phyloP scores from a whole-genome alignment of 1,140 invertebrate species.

The Eupristina koningsbergeri region DNA sequence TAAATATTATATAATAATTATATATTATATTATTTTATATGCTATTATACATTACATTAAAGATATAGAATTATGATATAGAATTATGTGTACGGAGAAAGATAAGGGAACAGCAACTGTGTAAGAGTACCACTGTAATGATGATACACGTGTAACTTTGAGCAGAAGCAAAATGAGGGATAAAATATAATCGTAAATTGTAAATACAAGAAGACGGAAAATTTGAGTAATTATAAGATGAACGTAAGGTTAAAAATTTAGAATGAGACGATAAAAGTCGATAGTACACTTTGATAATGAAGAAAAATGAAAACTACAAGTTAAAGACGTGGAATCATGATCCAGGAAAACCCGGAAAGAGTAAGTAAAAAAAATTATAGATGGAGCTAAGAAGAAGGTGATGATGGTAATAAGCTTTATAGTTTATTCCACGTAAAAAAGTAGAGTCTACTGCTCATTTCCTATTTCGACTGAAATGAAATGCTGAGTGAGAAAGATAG shows the following conservation, averaged over 20 bases:
- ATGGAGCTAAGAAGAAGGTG: neutral
- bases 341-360: neutral
- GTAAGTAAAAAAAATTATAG: conserved; percentile 6
- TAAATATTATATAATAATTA: too few species aligned
- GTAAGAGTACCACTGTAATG: too few species aligned
- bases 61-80: neutral
- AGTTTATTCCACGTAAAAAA: conserved; percentile 36
- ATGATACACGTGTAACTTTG: too few species aligned
- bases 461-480: neutral
- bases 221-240: neutral
- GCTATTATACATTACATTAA: too few species aligned
- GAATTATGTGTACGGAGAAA: neutral
- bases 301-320: conserved; percentile 44
- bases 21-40: too few species aligned
- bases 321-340: neutral
- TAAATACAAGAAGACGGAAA: neutral
- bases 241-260: neutral
- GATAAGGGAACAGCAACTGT: neutral
- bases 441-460: conserved; percentile 13
- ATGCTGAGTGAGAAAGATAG: neutral
- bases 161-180: too few species aligned
- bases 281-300: conserved; percentile 22
- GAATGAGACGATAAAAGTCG: neutral
- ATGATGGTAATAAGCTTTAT: conserved; percentile 17
- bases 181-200: neutral